phyloP scores from a whole-genome alignment of 2,113 vertebrate genomes.

The Cichladusa arquata region DNA sequence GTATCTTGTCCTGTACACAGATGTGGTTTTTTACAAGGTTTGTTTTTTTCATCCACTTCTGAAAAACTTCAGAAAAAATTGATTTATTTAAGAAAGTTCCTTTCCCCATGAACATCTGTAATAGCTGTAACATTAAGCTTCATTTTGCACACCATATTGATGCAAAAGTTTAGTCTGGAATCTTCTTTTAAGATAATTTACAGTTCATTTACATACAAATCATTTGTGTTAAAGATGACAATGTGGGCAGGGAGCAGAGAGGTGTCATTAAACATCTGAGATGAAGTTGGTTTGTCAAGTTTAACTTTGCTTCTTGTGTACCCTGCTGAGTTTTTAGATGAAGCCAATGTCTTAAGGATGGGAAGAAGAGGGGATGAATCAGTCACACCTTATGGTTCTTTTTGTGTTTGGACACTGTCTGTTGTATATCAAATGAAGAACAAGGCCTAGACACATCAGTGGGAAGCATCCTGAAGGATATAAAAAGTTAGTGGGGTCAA shows the following conservation, averaged over 20 bases:
- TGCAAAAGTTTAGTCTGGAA: neutral
- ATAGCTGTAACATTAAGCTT: neutral
- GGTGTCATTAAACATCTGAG: neutral
- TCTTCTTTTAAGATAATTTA: neutral
- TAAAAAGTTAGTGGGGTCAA: neutral
- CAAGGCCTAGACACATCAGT: neutral
- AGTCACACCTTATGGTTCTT: neutral
- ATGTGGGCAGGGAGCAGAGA: neutral
- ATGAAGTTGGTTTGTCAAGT: neutral
- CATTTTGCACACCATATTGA: neutral
- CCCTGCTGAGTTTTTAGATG: neutral
- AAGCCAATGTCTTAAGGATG: neutral
- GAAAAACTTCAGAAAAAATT: neutral
- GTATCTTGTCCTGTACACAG: neutral
- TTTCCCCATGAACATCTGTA: neutral
- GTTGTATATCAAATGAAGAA: neutral
- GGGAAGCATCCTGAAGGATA: neutral
- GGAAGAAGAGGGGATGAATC: neutral
- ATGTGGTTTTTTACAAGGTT: neutral
- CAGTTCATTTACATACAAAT: neutral
- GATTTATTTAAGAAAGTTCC: neutral
- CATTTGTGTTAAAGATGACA: neutral
- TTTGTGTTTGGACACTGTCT: neutral
- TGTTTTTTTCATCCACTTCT: neutral
- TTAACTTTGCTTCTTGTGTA: neutral